Evolutionary conservation across 37 sponge, comb jelly and placozoan species (phyloP).

Genomic region (Theonella swinhoei): DNA sequence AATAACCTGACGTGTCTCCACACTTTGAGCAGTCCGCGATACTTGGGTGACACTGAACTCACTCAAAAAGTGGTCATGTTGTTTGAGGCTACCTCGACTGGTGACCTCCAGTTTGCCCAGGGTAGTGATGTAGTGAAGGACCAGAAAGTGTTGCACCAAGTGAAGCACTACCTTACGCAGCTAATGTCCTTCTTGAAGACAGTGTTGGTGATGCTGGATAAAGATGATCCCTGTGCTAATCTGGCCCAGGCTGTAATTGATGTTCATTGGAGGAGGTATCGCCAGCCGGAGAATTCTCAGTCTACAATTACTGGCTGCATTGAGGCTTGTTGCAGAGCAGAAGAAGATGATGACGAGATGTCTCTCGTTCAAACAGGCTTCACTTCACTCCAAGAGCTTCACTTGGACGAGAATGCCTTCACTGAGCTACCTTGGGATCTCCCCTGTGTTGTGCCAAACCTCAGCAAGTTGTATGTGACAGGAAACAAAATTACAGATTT

Average conservation of each 20-base stretch:
- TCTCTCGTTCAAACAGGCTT: neutral
- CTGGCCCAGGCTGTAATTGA: conserved; percentile 22
- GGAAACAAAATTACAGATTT: conserved; percentile 21
- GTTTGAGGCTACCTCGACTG: conserved; percentile 5
- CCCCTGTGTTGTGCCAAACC: conserved; percentile 75
- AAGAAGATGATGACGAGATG: neutral
- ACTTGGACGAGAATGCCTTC: conserved; percentile 72
- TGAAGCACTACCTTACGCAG: conserved; percentile 15
- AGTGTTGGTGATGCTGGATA: neutral
- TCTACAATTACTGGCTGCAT: neutral
- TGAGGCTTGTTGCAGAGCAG: neutral
- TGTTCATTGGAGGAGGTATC: conserved; percentile 15
- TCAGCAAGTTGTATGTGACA: conserved; percentile 51
- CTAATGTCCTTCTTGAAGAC: conserved; percentile 37
- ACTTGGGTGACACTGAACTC: conserved; percentile 27
- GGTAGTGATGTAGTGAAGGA: neutral
- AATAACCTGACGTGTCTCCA: conserved; percentile 65
- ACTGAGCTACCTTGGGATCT: conserved; percentile 63
- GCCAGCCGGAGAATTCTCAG: neutral
- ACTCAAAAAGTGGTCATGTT: neutral
- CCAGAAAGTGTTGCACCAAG: neutral
- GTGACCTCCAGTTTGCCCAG: neutral
- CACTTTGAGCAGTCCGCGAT: conserved; percentile 36
- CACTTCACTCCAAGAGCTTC: conserved; percentile 34
- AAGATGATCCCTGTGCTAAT: neutral